phyloP scores from a whole-genome alignment of 2,888 invertebrate genomes.

The Lasioglossum lativentre region DNA sequence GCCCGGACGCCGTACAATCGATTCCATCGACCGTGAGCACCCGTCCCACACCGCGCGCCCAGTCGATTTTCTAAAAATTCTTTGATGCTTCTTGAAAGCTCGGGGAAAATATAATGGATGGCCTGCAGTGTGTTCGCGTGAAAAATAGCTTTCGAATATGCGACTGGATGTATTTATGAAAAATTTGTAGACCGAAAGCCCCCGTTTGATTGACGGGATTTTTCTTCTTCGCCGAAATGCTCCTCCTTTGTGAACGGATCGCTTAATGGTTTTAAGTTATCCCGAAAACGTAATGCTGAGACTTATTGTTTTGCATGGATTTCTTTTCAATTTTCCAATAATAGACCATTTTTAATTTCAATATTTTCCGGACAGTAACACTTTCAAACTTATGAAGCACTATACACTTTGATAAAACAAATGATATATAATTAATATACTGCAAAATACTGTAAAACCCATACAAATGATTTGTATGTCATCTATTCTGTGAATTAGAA shows the following conservation, averaged over 20 bases:
- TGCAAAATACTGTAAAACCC: too few species aligned
- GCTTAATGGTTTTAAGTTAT: background rate
- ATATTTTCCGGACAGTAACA: background rate
- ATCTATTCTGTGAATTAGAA: background rate
- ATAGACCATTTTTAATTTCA: background rate
- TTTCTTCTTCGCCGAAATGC: conserved; percentile 6
- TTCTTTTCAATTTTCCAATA: background rate
- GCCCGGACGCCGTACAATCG: conserved; percentile 11
- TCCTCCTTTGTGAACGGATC: conserved; percentile 14
- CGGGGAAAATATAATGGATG: conserved; percentile 32
- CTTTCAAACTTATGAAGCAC: background rate
- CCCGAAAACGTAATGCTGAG: background rate
- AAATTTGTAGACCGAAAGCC: conserved; percentile 18
- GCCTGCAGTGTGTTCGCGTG: conserved; percentile 31
- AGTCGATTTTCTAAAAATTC: conserved; percentile 43
- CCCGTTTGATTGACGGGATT: conserved; percentile 20
- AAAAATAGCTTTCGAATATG: conserved; percentile 37
- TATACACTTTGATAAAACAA: background rate
- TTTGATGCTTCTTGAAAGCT: conserved; percentile 16
- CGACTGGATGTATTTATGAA: conserved; percentile 29
- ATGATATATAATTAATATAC: too few species aligned
- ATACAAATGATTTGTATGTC: too few species aligned
- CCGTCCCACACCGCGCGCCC: background rate
- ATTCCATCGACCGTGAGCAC: conserved; percentile 23
- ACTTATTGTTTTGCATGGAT: background rate